Evolutionary conservation across 2,113 vertebrate genomes (phyloP).

Genomic region (Chaetorhynchus papuensis): DNA sequence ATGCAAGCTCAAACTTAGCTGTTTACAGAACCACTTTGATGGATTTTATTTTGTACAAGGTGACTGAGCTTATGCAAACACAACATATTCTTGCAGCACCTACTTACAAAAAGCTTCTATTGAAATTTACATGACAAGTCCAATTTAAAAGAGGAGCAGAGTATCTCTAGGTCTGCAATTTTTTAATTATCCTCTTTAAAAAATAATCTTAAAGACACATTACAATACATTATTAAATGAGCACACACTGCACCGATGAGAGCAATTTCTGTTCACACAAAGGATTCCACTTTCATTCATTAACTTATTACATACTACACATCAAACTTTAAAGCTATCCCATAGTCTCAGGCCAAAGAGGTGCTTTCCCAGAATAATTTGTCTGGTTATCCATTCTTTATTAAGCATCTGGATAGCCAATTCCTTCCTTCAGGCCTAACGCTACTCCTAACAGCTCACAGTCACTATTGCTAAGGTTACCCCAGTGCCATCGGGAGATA

Average conservation of each 20-base stretch:
- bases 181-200: neutral
- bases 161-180: neutral
- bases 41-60: neutral
- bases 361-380: neutral
- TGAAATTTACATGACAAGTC: neutral
- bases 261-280: neutral
- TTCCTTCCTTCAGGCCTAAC: neutral
- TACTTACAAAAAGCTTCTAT: neutral
- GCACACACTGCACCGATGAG: fast-evolving
- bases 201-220: neutral
- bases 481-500: neutral
- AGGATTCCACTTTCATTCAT: neutral
- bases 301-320: neutral
- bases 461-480: neutral
- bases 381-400: neutral
- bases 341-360: neutral
- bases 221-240: neutral
- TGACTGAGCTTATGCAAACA: neutral
- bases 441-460: neutral
- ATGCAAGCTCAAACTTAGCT: neutral
- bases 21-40: neutral
- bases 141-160: neutral
- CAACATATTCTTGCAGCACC: neutral
- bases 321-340: neutral
- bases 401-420: neutral